Percentiles rank a stretch among this genome's conserved stretches.
phyloP scores from a whole-genome alignment of 2,113 vertebrate species.

The Brevimyrus niger region DNA sequence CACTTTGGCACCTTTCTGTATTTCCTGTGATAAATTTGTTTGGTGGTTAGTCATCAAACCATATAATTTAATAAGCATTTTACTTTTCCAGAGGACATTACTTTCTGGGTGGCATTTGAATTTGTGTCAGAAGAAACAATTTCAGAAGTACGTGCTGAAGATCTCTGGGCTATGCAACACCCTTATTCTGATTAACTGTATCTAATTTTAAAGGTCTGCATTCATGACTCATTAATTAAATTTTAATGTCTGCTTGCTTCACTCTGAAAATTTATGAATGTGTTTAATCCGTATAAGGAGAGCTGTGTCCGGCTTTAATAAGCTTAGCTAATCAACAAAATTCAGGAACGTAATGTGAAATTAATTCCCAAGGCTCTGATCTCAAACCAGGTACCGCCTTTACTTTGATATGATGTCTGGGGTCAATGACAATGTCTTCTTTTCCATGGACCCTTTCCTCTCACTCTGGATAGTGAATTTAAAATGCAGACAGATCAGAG shows the following conservation, averaged over 20 bases:
- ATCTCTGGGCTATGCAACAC: background rate
- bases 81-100: background rate
- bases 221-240: constrained; percentile 9
- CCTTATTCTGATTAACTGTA: background rate
- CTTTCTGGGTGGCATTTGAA: background rate
- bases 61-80: background rate
- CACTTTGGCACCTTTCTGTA: background rate
- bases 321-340: constrained; percentile 7
- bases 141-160: background rate
- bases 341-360: background rate
- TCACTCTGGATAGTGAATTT: background rate
- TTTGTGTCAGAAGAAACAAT: background rate
- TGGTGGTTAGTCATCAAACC: background rate
- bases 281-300: background rate
- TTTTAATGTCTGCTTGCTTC: background rate
- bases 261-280: background rate
- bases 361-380: background rate
- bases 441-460: background rate
- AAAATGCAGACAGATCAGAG: background rate
- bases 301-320: background rate
- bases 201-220: constrained; percentile 10
- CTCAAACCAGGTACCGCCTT: background rate
- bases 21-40: background rate
- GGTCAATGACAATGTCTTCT: background rate
- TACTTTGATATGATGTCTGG: background rate